Evolutionary conservation across 2,888 invertebrate species (phyloP), one percentile per base, ranked within the genome.

Genomic region (Psylliodes chrysocephalus): DNA sequence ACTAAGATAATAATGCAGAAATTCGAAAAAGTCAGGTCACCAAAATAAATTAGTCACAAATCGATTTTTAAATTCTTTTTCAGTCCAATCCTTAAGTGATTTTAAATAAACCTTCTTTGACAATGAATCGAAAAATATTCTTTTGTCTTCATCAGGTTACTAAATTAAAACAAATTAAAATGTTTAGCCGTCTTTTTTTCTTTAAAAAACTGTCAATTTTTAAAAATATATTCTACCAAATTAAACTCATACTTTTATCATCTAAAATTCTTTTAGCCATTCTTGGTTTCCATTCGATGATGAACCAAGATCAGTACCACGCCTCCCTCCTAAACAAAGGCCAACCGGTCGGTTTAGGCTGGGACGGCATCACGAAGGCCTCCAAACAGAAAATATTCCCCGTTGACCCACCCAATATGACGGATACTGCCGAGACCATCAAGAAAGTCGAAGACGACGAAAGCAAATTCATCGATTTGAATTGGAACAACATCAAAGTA

Each of bases 301-400:
- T 99, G 92, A 99, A 98, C 83, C 99, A 99, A 86, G 97, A 98
- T 81, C 99, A 99, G 85, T 99, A 97, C 84, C 97, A 98, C 85
- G 96, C 97, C 66, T 98, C 98, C 38, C 86, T 96, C 66, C 84
- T 94, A 70, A 96, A 95, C 85, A 95, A 95, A 84, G 94, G 93
- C 19, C 94, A 95, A 80, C 94, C 94, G 0, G 88, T 94, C 66
- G 95, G 95, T 46, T 84, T 95, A 76, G 95, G 95, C 71, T 95
- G 95, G 95, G 94, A 94, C 80, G 96, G 96, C 77, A 91, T 96
- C 78, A 97, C 98, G 56, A 96, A 96, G 86, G 92, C 96, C 61
- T 91, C 95, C 76, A 91, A 93, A 84, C 92, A 90, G 71, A 97
- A 97, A 87, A 80, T 93, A 75, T 92, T 89, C 81, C 97, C 98